phyloP scores from a whole-genome alignment of 1,140 invertebrate species.

The Drosophila erecta region DNA sequence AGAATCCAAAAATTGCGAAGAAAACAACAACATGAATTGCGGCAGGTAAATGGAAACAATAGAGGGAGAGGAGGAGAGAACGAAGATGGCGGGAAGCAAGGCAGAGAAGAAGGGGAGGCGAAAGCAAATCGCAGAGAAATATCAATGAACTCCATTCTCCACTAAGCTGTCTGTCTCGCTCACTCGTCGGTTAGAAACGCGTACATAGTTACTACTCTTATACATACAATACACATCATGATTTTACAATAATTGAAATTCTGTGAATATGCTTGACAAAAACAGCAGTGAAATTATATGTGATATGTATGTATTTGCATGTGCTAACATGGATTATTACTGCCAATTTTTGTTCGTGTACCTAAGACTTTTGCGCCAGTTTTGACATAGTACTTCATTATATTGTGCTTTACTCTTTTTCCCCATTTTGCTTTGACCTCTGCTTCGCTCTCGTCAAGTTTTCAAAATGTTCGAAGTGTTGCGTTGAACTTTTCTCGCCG shows the following conservation, averaged over 20 bases:
- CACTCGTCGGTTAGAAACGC: background rate
- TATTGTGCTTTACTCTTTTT: constrained; percentile 24
- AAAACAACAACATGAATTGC: constrained; percentile 57
- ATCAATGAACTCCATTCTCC: constrained; percentile 71
- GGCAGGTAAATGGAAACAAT: constrained; percentile 59
- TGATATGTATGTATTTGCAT: no score
- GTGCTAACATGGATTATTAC: no score
- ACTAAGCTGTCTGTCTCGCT: constrained; percentile 8
- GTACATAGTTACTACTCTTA: constrained; percentile 43
- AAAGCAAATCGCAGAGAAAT: constrained; percentile 56
- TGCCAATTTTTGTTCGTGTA: constrained; percentile 1
- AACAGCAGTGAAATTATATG: no score
- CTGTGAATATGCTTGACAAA: no score
- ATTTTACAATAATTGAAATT: background rate
- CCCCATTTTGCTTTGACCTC: constrained; percentile 39
- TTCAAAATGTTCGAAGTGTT: constrained; percentile 53
- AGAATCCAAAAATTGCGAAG: constrained; percentile 55
- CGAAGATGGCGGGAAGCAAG: constrained; percentile 18
- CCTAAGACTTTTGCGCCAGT: constrained; percentile 71
- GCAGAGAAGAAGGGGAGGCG: constrained; percentile 22
- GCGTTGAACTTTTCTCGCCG: constrained; percentile 70
- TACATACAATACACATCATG: no score
- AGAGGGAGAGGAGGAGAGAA: constrained; percentile 1
- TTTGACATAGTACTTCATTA: constrained; percentile 72
- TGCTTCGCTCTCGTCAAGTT: constrained; percentile 74